Evolutionary conservation across 2,797 vertebrate genomes (phyloP).

Genomic region (Neomorphus geoffroyi): DNA sequence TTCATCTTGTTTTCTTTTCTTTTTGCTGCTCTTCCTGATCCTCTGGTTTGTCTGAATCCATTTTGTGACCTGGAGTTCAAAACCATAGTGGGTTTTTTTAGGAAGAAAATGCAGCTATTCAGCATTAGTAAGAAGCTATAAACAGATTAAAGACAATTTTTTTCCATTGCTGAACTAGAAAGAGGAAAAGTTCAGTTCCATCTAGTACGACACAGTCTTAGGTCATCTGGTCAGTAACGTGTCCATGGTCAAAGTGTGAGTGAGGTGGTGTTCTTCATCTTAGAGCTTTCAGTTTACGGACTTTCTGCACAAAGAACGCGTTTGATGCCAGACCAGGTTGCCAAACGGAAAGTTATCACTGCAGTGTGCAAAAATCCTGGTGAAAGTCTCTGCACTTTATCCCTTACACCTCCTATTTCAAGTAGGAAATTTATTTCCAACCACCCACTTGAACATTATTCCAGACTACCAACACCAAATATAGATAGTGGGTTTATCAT

Average conservation of each 20-base stretch:
- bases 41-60: constrained; percentile 87
- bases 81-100: constrained; percentile 64
- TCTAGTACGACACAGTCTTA: neutral
- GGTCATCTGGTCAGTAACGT: neutral
- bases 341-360: neutral
- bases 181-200: neutral
- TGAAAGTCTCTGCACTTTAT: neutral
- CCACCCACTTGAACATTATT: neutral
- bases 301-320: neutral
- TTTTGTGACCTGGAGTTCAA: constrained; percentile 87
- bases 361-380: neutral
- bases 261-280: neutral
- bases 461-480: neutral
- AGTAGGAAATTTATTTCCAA: neutral
- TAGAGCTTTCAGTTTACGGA: neutral
- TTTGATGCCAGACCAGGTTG: neutral
- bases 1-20: constrained; percentile 81
- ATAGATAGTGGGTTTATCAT: neutral
- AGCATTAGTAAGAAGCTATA: constrained; percentile 60
- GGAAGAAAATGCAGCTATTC: constrained; percentile 32
- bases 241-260: neutral
- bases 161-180: constrained; percentile 61
- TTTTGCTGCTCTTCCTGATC: constrained; percentile 83
- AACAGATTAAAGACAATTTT: constrained; percentile 59
- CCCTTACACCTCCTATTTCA: neutral